phyloP scores from a whole-genome alignment of 2,888 invertebrate species.

The Tortricodes alternella region DNA sequence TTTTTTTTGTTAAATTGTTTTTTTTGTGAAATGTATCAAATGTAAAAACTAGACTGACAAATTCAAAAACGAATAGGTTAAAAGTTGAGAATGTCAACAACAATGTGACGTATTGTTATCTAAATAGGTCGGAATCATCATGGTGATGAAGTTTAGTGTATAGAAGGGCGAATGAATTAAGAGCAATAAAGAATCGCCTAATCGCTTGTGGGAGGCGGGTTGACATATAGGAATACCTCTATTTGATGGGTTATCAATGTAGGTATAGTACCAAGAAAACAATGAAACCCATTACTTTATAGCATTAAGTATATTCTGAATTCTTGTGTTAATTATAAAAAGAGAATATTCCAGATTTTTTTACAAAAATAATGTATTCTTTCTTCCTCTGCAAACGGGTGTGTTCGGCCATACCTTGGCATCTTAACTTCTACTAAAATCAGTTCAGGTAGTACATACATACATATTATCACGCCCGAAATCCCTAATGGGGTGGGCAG shows the following conservation, averaged over 20 bases:
- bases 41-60: not conserved
- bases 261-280: not conserved
- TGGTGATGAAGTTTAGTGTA: conserved; percentile 1
- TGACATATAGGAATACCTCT: not conserved
- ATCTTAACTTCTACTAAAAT: too few relatives aligned
- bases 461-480: too few relatives aligned
- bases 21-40: not conserved
- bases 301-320: too few relatives aligned
- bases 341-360: too few relatives aligned
- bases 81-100: conserved; percentile 20
- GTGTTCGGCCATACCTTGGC: too few relatives aligned
- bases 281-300: too few relatives aligned
- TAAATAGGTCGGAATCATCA: conserved; percentile 27
- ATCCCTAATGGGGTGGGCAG: too few relatives aligned
- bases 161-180: conserved; percentile 36
- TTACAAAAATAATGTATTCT: too few relatives aligned
- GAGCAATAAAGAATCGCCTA: conserved; percentile 31
- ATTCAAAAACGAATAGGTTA: not conserved
- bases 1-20: not conserved
- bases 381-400: too few relatives aligned
- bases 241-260: not conserved
- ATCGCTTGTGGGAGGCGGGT: conserved; percentile 9
- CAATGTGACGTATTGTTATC: not conserved
- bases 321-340: too few relatives aligned
- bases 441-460: too few relatives aligned